Conservation (phyloP, 2,113 vertebrate genomes). For the Pleuronectes platessa region DNA sequence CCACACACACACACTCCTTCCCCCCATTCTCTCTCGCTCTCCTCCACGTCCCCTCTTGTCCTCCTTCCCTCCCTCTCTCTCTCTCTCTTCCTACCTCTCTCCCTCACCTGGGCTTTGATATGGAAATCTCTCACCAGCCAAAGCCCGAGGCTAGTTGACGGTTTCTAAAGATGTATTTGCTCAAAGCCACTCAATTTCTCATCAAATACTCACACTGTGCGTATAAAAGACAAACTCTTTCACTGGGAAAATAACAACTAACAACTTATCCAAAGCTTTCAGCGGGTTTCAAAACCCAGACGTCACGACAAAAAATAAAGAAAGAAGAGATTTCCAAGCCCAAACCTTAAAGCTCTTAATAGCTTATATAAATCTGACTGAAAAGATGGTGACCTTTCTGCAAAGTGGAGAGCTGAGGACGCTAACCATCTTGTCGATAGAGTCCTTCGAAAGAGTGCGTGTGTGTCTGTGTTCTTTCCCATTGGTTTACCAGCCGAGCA, state of each 20-base stretch:
- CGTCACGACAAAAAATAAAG: slow-evolving; percentile 28
- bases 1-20: slow-evolving; percentile 1
- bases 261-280: slow-evolving; percentile 56
- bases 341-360: slow-evolving; percentile 50
- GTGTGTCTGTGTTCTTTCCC: neutral
- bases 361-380: slow-evolving; percentile 43
- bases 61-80: slow-evolving; percentile 24
- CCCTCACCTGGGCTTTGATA: slow-evolving; percentile 82
- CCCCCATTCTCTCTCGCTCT: slow-evolving; percentile 34
- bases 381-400: slow-evolving; percentile 53
- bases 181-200: slow-evolving; percentile 79
- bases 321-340: slow-evolving; percentile 41
- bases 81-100: slow-evolving; percentile 34
- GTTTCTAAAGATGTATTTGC: slow-evolving; percentile 80
- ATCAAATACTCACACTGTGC: slow-evolving; percentile 74
- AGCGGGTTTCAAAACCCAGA: slow-evolving; percentile 38
- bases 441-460: slow-evolving; percentile 13
- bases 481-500: slow-evolving; percentile 30
- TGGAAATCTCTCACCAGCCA: slow-evolving; percentile 77
- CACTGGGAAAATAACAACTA: slow-evolving; percentile 72
- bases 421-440: slow-evolving; percentile 28
- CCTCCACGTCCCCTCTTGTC: slow-evolving; percentile 31
- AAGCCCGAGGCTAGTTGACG: slow-evolving; percentile 71
- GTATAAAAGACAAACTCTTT: slow-evolving; percentile 70
- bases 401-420: slow-evolving; percentile 16